Conservation (phyloP, 2,113 vertebrate species). For the Nicator chloris region DNA sequence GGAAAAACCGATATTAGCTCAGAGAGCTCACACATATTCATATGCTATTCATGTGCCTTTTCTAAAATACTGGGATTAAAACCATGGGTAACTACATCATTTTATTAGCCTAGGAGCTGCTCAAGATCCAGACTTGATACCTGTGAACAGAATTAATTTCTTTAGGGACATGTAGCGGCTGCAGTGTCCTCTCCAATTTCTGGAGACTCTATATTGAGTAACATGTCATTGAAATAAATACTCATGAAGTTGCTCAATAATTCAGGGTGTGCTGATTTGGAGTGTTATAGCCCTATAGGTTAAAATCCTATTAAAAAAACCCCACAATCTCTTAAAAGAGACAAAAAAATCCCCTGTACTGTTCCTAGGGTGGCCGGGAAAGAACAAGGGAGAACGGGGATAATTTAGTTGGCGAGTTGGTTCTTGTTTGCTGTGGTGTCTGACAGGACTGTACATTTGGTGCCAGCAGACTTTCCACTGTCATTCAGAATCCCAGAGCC, state of each 20-base stretch:
- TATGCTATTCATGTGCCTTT: not conserved
- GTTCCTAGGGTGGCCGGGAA: not conserved
- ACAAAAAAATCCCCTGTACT: not conserved
- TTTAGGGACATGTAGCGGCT: not conserved
- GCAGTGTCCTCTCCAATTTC: constrained; percentile 17
- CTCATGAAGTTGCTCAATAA: constrained; percentile 57
- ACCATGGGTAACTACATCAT: not conserved
- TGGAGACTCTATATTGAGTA: not conserved
- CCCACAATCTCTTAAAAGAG: not conserved
- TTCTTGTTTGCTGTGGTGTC: constrained; percentile 1
- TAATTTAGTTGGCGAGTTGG: not conserved
- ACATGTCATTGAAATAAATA: constrained; percentile 35
- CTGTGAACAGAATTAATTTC: constrained; percentile 45
- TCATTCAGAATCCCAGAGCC: not conserved
- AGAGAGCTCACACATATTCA: not conserved
- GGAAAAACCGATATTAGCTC: not conserved
- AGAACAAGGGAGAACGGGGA: not conserved
- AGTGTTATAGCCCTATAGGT: not conserved
- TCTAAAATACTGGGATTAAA: constrained; percentile 26
- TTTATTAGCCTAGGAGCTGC: constrained; percentile 32
- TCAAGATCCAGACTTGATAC: constrained; percentile 28
- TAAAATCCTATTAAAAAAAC: not conserved
- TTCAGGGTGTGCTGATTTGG: constrained; percentile 27
- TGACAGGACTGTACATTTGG: not conserved
- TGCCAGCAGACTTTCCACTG: not conserved